Base-by-base conservation (phyloP, 2,797 vertebrate species). In the Sciaenops ocellatus region DNA sequence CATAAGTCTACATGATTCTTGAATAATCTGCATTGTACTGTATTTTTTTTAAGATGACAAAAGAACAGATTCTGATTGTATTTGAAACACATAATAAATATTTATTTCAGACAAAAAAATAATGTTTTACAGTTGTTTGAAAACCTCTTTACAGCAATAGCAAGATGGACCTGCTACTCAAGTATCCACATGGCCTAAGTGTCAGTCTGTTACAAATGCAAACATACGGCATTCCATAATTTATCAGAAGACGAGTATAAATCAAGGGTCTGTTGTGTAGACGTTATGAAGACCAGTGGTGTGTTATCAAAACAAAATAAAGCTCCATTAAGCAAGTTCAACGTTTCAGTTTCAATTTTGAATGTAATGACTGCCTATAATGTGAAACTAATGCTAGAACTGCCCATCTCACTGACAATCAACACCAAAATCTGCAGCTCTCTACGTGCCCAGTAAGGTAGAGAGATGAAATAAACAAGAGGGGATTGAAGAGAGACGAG, bases 81-180 rank as follows among this genome's bases (percentile, higher is more conserved):
- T 86, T 92, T 94, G 82, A 93, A 93, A 93, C 93, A 94, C 92
- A 92, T 90, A 92, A 93, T 94, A 92, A 93, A 94, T 93, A 89
- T 95, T 95, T 95, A 95, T 94, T 94, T 87, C 82, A 92, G 90
- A 94, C 90, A 92, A 90, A 94, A 93, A 92, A 93, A 92, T 92
- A 90, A 91, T 83, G 73, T 90, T 90, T 91, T 90, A 91, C 89
- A 93, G 76, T 87, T 76, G 71, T 88, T 84, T 90, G 81, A 94
- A 92, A 92, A 88, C 79, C 18, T 88, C 74, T 92, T 88, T 86
- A 93, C 85, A 95, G 78, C 79, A 77, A 87, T 84, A 89, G 79
- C 80, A 79, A 86, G 86, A 84, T 28, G 76, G 72, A 85, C n/a
- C 84, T 81, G 87, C 88, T 91, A 75, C 85, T 83, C 62, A 84